Evolutionary conservation across 2,888 invertebrate genomes (phyloP), one percentile per base, ranked within the genome.

Genomic region (Melanophora roralis): DNA sequence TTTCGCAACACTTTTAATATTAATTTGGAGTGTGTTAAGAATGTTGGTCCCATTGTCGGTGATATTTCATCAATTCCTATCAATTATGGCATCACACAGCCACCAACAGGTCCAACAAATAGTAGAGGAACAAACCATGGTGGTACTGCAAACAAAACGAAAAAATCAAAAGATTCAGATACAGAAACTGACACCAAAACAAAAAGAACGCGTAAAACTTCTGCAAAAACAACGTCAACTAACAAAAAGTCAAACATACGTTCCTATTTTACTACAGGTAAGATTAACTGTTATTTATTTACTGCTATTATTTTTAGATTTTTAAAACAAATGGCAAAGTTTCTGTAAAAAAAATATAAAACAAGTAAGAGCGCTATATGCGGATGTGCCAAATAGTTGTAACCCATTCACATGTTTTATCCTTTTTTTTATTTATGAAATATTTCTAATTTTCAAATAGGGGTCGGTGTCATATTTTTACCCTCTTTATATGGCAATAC

Each of bases 1-100:
- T 88, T 90, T 67, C 86, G 88, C 1, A 83, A 86, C 68, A 83
- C 86, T 0, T 89, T 90, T 9, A 85, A 89, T 69, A 88, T 90
- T 19, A 89, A 88, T 83, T 49, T 86, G 36, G 89, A 89, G 27
- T 83, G 83, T 34, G 88, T 90, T 0, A 89, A 89, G 60, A 82
- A 79, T 19, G 84, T 86, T 12, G 89, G 89, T 0, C 81, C 84
- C 12, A 90, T 89, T 78, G 89, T 89, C 0, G 47, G 79, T 2
- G 84, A 83, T 57, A 67, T 76, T 16, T 36, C 68, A 9, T 64
- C 73, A 6, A 57, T 69, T 34, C 74, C 78, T 2, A 67, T 71
- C 12, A 75, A 64, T 34, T 81, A 77, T 74, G 72, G 75, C 32
- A 34, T 67, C 19, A 14, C 53, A 7, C 27, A 19, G 12, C 32